Evolutionary conservation across 2,888 invertebrate species (phyloP).

Genomic region (Aleiodes alternator): DNA sequence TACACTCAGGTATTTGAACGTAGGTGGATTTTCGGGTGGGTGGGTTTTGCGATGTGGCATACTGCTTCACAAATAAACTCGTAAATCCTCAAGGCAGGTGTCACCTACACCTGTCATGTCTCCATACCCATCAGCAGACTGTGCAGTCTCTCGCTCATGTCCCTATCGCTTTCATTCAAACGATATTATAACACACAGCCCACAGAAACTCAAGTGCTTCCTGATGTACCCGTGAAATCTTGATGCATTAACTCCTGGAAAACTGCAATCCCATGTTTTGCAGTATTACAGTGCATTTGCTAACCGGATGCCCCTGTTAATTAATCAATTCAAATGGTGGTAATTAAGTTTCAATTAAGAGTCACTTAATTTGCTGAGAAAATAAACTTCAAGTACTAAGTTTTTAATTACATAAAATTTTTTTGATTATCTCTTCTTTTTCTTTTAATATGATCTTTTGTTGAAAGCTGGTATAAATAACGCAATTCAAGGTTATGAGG

Average conservation of each 20-base stretch:
- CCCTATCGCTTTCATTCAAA: slow-evolving; percentile 14
- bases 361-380: slow-evolving; percentile 26
- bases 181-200: slow-evolving; percentile 25
- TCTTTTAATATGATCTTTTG: too few relatives aligned
- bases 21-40: slow-evolving; percentile 48
- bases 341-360: slow-evolving; percentile 20
- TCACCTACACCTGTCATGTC: slow-evolving; percentile 65
- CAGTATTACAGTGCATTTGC: slow-evolving; percentile 26
- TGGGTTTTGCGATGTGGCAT: slow-evolving; percentile 13
- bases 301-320: slow-evolving; percentile 20
- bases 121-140: neutral
- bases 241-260: slow-evolving; percentile 24
- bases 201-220: slow-evolving; percentile 30
- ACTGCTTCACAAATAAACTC: slow-evolving; percentile 41
- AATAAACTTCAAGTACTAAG: slow-evolving; percentile 43
- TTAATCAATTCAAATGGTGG: slow-evolving; percentile 6
- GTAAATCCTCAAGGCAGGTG: slow-evolving; percentile 66
- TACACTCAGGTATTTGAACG: slow-evolving; percentile 49
- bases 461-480: too few relatives aligned
- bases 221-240: slow-evolving; percentile 27
- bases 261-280: slow-evolving; percentile 25
- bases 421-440: too few relatives aligned
- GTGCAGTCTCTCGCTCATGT: neutral
- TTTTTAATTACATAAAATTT: neutral
- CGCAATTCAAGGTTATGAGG: too few relatives aligned